Base-by-base conservation (phyloP, 2,888 invertebrate species). In the Pammene aurita region DNA sequence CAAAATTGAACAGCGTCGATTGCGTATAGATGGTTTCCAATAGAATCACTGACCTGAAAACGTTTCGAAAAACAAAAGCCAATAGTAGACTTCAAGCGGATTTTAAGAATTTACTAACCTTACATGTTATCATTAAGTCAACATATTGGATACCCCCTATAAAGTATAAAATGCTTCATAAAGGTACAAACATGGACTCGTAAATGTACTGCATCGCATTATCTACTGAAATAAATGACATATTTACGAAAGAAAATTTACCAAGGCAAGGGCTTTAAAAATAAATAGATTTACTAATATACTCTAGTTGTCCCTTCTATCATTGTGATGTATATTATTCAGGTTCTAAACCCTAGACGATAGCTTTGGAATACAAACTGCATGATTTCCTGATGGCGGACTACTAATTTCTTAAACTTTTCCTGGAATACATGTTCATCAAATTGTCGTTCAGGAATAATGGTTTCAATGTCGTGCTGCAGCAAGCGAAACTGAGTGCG, bases 321-420 rank as follows among this genome's bases (percentile, higher is more conserved):
- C 7, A 38, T 38, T 2, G 38, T 38, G 38, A 6, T 38, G 38
- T 7, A 38, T 26, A 26, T 26, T 26, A 26, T 38, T 6, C 9
- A 9, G 9, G 38, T 38, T 9, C 7, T 38, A 38, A 38, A 5
- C 5, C 42, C 42, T 11, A 11, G 5, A 14, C 14, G 5, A n/a
- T 4, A 46, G 5, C 13, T 13, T 55, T 7, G 14, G 48, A 13
- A 14, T 13, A 26, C 55, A 44, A 16, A 86, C 88, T 76, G 72
- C 66, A 86, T 84, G 48, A 86, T 71, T 42, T 82, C 77, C 61
- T 84, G 84, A 75, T 89, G 89, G 81, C 85, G 79, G 46, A 74
- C 77, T 0, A 88, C 74, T 13, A 86, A 57, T 7, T 79, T 67
- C 2, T 74, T 65, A 41, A 85, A 79, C 55, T 80, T 79, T 0